Base-by-base conservation (phyloP, 1,140 invertebrate species). In the Pseudomyrmex flavicornis region DNA sequence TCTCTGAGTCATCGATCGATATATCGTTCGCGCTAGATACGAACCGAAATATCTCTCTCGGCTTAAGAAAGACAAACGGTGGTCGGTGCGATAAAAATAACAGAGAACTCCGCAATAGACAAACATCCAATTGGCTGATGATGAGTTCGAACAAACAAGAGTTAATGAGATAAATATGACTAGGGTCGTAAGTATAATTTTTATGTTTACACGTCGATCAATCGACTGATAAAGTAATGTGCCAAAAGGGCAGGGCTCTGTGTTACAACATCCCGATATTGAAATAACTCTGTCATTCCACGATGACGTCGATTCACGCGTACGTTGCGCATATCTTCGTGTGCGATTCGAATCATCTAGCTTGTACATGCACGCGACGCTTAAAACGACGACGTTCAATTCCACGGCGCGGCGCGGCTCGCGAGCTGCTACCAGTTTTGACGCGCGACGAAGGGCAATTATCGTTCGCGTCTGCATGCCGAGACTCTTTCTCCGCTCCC, bases 1-100 rank as follows among this genome's bases (percentile, higher is more conserved):
- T 70, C 58, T 70, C 63, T 86, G 44, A 26, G 22, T 46, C 52
- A 68, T 66, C 85, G 59, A 72, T 77, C 61, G 61, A 84, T 77
- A 46, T 69, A 76, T 80, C 82, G 35, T 13, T 12, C n/a, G 20
- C 20, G n/a, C 59, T 61, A 70, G 54, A 61, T 72, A 35, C 12
- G 46, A 50, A 80, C 44, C 44, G 44, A 35, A 72, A 70, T 58
- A 48, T 15, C 10, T 2, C 10, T 2, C 9, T n/a, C 54, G 35
- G 15, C 15, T 54, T 26, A 35, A 48, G 35, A 48, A n/a, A 56
- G 58, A 62, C 59, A 63, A 9, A 35, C 26, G 5, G 9, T 20
- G 20, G 0, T 70, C 66, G 17, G 20, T 15, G 22, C 26, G 46
- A 70, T 70, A 80, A 70, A 70, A 48, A 35, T 59, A 80, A 9